Conservation (phyloP, 2,888 invertebrate species). For the Dasysyrphus tricinctus region DNA sequence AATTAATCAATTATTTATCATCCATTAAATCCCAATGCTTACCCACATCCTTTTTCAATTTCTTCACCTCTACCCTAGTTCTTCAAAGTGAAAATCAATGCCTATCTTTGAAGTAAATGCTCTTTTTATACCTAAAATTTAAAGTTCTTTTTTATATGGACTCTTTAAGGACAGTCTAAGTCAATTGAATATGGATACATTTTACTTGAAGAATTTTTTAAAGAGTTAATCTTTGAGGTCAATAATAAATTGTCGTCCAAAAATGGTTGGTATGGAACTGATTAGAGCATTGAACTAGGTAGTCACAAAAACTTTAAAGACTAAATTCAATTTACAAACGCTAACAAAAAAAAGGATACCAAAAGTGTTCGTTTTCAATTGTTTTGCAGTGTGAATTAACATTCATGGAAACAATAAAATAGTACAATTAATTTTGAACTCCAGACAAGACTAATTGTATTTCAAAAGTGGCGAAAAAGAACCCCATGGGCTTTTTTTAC, state of each 20-base stretch:
- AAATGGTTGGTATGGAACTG: too few species aligned
- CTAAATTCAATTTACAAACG: too few species aligned
- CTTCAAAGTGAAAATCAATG: slow-evolving; percentile 15
- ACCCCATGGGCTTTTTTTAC: not conserved
- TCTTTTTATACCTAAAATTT: not conserved
- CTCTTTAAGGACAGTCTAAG: not conserved
- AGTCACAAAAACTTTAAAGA: too few species aligned
- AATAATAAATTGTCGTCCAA: too few species aligned
- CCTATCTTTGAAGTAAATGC: not conserved
- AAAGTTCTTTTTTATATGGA: not conserved
- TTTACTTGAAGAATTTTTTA: not conserved
- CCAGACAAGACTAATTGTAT: not conserved
- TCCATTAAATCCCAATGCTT: slow-evolving; percentile 12
- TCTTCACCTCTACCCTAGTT: not conserved
- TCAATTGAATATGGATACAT: not conserved
- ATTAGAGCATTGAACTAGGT: too few species aligned
- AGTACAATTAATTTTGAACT: not conserved
- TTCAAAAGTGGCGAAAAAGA: not conserved
- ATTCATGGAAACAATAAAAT: not conserved
- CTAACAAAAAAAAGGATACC: too few species aligned
- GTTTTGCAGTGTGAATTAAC: not conserved
- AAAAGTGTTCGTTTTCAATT: not conserved
- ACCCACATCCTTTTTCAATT: not conserved
- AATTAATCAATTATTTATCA: slow-evolving; percentile 22
- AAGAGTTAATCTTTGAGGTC: not conserved